Evolutionary conservation across 1,140 invertebrate genomes (phyloP).

Genomic region (Portunus trituberculatus): DNA sequence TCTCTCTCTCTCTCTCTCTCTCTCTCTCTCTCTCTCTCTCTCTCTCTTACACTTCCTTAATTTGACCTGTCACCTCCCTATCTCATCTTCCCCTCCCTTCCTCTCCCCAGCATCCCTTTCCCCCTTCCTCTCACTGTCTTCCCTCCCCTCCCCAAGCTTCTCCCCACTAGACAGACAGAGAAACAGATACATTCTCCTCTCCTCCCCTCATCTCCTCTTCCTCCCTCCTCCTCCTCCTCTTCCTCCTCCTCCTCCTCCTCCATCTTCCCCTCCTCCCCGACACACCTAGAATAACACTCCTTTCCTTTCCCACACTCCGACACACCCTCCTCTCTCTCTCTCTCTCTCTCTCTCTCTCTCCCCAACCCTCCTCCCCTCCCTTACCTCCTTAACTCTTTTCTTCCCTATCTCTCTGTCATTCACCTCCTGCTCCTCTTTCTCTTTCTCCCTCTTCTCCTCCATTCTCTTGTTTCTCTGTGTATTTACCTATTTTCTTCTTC

Average conservation of each 20-base stretch:
- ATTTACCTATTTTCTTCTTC: neutral
- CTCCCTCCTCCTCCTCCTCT: neutral
- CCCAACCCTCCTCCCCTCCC: neutral
- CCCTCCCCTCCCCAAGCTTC: too few relatives aligned
- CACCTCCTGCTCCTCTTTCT: too few relatives aligned
- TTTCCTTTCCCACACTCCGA: slow-evolving; percentile 1
- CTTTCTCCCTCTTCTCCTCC: too few relatives aligned
- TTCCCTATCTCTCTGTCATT: neutral
- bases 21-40: too few relatives aligned
- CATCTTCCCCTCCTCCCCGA: neutral
- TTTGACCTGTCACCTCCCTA: too few relatives aligned
- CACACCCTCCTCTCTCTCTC: neutral
- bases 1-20: too few relatives aligned
- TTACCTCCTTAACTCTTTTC: neutral
- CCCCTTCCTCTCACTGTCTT: too few relatives aligned
- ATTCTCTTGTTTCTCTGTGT: neutral
- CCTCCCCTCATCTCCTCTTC: neutral
- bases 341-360: neutral
- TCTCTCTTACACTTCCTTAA: too few relatives aligned
- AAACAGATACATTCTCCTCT: neutral
- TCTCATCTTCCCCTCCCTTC: too few relatives aligned
- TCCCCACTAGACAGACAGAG: neutral
- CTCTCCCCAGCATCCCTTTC: too few relatives aligned
- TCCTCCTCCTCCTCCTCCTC: neutral
- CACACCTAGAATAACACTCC: neutral